Conservation (phyloP, 2,113 vertebrate genomes). For the Pogona vitticeps region DNA sequence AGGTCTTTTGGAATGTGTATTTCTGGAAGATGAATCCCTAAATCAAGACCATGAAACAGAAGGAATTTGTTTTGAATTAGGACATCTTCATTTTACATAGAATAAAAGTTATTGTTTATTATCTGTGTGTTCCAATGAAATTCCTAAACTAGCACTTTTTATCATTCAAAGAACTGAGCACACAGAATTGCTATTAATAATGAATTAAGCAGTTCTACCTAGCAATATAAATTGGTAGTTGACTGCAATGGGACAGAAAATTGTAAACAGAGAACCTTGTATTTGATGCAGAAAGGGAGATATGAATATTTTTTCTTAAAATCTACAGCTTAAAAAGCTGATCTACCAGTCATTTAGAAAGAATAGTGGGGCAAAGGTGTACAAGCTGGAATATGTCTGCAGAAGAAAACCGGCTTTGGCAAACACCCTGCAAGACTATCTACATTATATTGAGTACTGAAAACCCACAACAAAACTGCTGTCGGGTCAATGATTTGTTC, state of each 20-base stretch:
- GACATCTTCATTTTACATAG: constrained; percentile 68
- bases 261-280: constrained; percentile 60
- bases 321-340: constrained; percentile 58
- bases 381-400: constrained; percentile 27
- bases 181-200: constrained; percentile 77
- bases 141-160: constrained; percentile 70
- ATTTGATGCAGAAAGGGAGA: constrained; percentile 67
- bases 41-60: constrained; percentile 66
- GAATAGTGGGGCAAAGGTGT: constrained; percentile 53
- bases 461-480: constrained; percentile 54
- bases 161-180: constrained; percentile 70
- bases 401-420: constrained; percentile 41
- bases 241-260: constrained; percentile 71
- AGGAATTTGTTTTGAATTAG: constrained; percentile 76
- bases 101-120: constrained; percentile 69
- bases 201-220: constrained; percentile 73
- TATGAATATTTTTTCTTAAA: constrained; percentile 54
- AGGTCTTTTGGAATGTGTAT: constrained; percentile 60
- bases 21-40: constrained; percentile 69
- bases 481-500: constrained; percentile 47
- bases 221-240: constrained; percentile 73
- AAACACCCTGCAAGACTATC: constrained; percentile 43
- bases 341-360: constrained; percentile 62
- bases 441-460: constrained; percentile 48
- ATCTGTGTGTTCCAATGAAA: constrained; percentile 73